A percentile compares a stretch with the other conserved stretches of the same genome.
These are phyloP conservation scores for Folsomia manolachei DNA, from an alignment of 2,888 invertebrate genomes.

Conservation along the genomic window DNA sequence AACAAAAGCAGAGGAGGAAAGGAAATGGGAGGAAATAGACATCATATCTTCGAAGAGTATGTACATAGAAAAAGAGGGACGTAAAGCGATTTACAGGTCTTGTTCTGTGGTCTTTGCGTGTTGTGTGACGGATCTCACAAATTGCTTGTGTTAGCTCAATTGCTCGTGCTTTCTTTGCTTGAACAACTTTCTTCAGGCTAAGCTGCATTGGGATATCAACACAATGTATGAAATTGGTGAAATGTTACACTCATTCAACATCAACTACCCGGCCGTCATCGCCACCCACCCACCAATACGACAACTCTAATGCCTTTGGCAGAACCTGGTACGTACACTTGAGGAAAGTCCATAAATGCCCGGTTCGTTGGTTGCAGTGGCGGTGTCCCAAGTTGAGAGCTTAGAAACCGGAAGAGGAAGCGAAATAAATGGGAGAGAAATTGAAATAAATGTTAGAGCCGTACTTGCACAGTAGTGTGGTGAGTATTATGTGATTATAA, in stretches of 20 bases:
- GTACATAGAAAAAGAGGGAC: neutral
- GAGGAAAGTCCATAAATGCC: neutral
- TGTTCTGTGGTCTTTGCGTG: neutral
- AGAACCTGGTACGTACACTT: neutral
- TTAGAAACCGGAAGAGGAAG: neutral
- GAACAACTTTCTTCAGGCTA: too few species aligned
- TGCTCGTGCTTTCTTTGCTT: neutral
- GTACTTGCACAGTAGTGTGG: neutral
- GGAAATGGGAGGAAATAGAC: slow-evolving; percentile 3
- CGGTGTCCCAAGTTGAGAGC: too few species aligned
- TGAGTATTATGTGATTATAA: neutral
- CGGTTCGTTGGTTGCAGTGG: neutral
- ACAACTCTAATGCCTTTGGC: too few species aligned
- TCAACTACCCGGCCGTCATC: too few species aligned
- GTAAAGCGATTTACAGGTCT: neutral
- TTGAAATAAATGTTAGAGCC: neutral
- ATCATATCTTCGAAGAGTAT: neutral
- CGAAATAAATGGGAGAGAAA: neutral
- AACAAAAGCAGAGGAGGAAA: neutral
- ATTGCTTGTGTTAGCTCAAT: neutral
- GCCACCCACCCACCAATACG: neutral
- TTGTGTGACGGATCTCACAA: neutral
- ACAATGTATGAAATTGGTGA: neutral
- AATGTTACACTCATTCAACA: neutral
- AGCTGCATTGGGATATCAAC: too few species aligned